phyloP scores from a whole-genome alignment of 2,797 vertebrate genomes.

The Carduelis carduelis region DNA sequence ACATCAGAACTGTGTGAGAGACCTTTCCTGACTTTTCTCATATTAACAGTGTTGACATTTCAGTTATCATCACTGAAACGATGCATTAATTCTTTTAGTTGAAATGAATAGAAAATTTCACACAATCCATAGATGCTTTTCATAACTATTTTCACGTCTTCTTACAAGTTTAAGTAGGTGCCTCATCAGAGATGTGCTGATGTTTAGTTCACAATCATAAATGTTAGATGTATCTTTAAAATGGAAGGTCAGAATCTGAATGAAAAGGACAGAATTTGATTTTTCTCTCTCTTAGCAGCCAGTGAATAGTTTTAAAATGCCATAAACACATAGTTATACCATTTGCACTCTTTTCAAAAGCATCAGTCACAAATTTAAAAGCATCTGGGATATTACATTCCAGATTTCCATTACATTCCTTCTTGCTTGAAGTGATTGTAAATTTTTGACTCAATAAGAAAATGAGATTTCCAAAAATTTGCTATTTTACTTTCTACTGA shows the following conservation, averaged over 20 bases:
- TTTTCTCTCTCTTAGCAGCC: neutral
- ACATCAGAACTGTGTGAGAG: neutral
- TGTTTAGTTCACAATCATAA: neutral
- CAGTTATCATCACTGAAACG: neutral
- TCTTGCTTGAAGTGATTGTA: neutral
- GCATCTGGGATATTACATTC: neutral
- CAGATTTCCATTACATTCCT: neutral
- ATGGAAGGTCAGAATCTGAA: neutral
- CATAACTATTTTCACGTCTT: neutral
- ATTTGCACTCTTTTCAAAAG: neutral
- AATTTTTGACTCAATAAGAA: neutral
- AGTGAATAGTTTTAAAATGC: neutral
- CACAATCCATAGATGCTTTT: neutral
- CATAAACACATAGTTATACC: neutral
- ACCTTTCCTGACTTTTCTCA: neutral
- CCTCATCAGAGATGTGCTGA: neutral
- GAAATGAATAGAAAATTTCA: slow-evolving; percentile 2
- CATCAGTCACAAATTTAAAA: neutral
- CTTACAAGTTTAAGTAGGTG: neutral
- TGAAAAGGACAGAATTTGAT: neutral
- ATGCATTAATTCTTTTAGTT: neutral
- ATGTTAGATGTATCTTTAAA: neutral
- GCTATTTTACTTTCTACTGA: neutral
- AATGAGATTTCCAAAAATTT: neutral
- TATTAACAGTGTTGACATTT: neutral